phyloP scores from a whole-genome alignment of 64 coral and sea anemone species.

The Actinia equina region DNA sequence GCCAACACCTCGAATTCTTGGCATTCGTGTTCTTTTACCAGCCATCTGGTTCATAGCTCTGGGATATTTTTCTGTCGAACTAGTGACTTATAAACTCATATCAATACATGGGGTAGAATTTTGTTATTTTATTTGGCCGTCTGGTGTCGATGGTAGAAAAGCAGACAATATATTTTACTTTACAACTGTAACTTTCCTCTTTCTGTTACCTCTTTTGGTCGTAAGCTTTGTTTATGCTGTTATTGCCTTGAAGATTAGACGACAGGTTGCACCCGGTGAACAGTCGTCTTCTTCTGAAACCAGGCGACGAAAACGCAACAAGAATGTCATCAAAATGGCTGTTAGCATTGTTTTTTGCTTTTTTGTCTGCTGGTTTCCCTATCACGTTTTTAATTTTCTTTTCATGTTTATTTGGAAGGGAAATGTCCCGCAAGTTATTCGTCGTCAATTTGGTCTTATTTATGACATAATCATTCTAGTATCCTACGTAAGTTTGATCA shows the following conservation, averaged over 20 bases:
- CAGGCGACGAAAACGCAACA: neutral
- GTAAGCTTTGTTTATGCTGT: neutral
- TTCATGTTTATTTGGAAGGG: neutral
- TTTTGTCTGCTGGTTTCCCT: neutral
- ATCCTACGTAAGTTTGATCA: too few relatives aligned
- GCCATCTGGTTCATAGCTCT: neutral
- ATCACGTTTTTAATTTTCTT: neutral
- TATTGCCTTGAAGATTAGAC: neutral
- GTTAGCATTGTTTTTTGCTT: neutral
- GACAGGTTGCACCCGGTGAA: neutral
- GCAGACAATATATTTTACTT: neutral
- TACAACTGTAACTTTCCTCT: neutral
- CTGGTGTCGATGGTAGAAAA: neutral
- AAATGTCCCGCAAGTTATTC: neutral
- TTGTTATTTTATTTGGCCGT: neutral
- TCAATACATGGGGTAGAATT: neutral
- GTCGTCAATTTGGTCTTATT: neutral
- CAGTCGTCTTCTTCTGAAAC: neutral
- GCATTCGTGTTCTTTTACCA: neutral
- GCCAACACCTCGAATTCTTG: neutral
- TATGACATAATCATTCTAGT: too few relatives aligned
- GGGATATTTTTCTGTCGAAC: neutral
- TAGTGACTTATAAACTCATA: neutral
- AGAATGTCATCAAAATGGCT: neutral
- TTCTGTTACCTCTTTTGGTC: neutral